Base-by-base conservation (phyloP, 2,888 invertebrate species). In the Ennomos quercinarius region DNA sequence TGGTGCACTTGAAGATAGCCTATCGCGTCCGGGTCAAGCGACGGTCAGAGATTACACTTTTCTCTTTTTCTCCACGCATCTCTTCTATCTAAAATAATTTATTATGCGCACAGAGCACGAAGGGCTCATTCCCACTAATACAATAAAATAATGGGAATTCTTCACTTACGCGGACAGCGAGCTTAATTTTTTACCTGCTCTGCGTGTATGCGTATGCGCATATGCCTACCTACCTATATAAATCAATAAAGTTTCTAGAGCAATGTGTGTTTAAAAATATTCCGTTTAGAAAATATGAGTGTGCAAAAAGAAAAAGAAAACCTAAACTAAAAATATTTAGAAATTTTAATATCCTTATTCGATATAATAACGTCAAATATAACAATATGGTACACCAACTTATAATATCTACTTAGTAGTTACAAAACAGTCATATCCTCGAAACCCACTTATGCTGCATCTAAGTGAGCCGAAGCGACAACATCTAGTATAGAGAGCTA, bases 401-500 rank as follows among this genome's bases (percentile, higher is more conserved):
- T 83, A 79, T 71, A 78, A 80, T 81, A 83, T 88, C 91, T 91
- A 92, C 91, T 87, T 89, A 88, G 91, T 92, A 92, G 91, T 88
- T 91, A 92, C 91, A 86, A 80, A 81, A 80, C 78, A 75, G 67
- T 84, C 82, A 76, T 81, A 82, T 87, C 83, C 83, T 84, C 83
- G 75, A 73, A 64, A 71, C 68, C 68, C 74, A 65, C 78, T 80
- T 77, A 73, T 40, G 38, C 64, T 63, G 64, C 68, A 41, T 11
- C 71, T 72, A 78, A 80, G 77, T 67, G 76, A 63, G 72, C 64
- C 68, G 77, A 80, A 76, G 69, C 63, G 70, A 74, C 76, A 74
- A 81, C 71, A 34, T 41, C 44, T 50, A 55, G 45, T 10, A 41
- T 67, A 67, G 66, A 78, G 77, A 74, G 74, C 75, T 70, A 67